Evolutionary conservation across 2,113 vertebrate genomes (phyloP).

Genomic region (Vombatus ursinus): DNA sequence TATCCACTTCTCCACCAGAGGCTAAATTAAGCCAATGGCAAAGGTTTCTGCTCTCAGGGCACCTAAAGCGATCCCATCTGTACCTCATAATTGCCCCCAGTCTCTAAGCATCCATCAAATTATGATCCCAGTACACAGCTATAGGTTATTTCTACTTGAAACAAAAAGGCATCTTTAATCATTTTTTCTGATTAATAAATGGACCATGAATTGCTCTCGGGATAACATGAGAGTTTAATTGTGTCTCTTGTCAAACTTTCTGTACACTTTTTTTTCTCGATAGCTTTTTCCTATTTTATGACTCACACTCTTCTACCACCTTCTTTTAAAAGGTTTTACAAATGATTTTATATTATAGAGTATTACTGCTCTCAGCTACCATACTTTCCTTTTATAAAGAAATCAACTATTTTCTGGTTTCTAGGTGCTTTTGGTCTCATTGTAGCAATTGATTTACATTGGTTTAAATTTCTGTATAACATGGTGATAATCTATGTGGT

Average conservation of each 20-base stretch:
- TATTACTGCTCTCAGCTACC: neutral
- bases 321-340: neutral
- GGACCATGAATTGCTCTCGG: neutral
- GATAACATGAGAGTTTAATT: neutral
- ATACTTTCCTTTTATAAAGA: neutral
- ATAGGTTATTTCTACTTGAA: neutral
- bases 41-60: neutral
- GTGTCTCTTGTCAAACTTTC: neutral
- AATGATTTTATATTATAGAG: neutral
- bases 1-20: neutral
- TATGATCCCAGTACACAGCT: neutral
- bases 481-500: neutral
- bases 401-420: neutral
- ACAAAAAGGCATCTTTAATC: neutral
- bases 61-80: neutral
- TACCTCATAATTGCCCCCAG: neutral
- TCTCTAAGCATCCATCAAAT: neutral
- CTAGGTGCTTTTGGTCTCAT: neutral
- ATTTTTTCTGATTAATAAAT: neutral
- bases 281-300: neutral
- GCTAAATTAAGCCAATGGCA: neutral
- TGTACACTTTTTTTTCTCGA: neutral
- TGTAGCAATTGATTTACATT: neutral
- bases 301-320: neutral
- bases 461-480: neutral